phyloP scores from a whole-genome alignment of 1,140 invertebrate genomes.

The Chironomus striatipennis region DNA sequence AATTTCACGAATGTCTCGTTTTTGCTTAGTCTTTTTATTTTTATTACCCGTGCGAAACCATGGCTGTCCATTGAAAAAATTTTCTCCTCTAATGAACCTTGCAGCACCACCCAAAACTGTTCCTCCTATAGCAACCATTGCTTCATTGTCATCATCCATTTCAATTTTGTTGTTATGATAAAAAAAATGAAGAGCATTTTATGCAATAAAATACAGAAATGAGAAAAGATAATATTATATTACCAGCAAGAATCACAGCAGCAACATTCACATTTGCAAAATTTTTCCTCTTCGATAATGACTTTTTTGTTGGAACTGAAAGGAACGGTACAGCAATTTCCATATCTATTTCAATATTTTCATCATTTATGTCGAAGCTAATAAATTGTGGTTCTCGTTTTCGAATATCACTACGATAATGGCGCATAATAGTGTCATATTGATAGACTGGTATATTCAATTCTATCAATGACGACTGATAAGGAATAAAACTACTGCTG shows the following conservation, averaged over 20 bases:
- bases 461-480: not conserved
- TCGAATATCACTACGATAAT: not conserved
- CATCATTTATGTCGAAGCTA: constrained; percentile 1
- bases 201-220: not conserved
- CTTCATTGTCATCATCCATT: too few species aligned
- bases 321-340: not conserved
- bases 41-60: constrained; percentile 7
- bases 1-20: constrained; percentile 10
- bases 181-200: not conserved
- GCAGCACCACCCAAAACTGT: not conserved
- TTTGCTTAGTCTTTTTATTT: constrained; percentile 10
- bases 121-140: not conserved
- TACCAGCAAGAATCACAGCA: not conserved
- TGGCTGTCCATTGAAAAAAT: not conserved
- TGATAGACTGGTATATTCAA: not conserved
- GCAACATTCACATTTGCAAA: constrained; percentile 6
- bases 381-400: constrained; percentile 16
- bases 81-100: not conserved
- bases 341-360: constrained; percentile 21
- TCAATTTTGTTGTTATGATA: not conserved
- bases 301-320: not conserved
- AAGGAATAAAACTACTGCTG: not conserved
- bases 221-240: not conserved
- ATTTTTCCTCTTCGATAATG: not conserved
- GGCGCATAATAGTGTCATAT: not conserved